Evolutionary conservation across 1,140 invertebrate species (phyloP).

Genomic region (Hyphantria cunea): DNA sequence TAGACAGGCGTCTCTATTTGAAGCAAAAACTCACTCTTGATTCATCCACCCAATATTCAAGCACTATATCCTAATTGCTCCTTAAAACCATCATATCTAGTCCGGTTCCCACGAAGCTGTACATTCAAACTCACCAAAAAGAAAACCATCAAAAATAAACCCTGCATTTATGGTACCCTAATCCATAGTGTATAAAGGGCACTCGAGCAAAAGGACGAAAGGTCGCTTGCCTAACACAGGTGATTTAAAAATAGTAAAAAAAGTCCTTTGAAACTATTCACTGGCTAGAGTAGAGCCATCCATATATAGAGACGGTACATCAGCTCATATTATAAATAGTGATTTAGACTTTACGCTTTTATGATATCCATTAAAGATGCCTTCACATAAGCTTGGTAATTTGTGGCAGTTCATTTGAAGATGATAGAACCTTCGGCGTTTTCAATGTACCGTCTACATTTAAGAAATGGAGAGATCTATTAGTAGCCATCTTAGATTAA

Average conservation of each 20-base stretch:
- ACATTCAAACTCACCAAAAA: not conserved
- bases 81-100: not conserved
- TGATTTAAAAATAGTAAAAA: constrained; percentile 66
- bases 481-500: too few relatives aligned
- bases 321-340: too few relatives aligned
- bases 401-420: too few relatives aligned
- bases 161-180: constrained; percentile 35
- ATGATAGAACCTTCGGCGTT: too few relatives aligned
- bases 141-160: not conserved
- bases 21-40: too few relatives aligned
- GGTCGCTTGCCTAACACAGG: constrained; percentile 52
- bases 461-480: too few relatives aligned
- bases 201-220: constrained; percentile 52
- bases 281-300: constrained; percentile 14
- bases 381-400: too few relatives aligned
- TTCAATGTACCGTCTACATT: too few relatives aligned
- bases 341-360: not conserved
- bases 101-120: not conserved
- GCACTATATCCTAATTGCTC: too few relatives aligned
- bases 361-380: not conserved
- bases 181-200: constrained; percentile 39
- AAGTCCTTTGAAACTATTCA: constrained; percentile 54
- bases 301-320: not conserved
- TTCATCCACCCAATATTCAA: too few relatives aligned
- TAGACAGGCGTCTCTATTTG: too few relatives aligned